phyloP scores from a whole-genome alignment of 2,797 vertebrate genomes.

The Pelochelys cantorii region DNA sequence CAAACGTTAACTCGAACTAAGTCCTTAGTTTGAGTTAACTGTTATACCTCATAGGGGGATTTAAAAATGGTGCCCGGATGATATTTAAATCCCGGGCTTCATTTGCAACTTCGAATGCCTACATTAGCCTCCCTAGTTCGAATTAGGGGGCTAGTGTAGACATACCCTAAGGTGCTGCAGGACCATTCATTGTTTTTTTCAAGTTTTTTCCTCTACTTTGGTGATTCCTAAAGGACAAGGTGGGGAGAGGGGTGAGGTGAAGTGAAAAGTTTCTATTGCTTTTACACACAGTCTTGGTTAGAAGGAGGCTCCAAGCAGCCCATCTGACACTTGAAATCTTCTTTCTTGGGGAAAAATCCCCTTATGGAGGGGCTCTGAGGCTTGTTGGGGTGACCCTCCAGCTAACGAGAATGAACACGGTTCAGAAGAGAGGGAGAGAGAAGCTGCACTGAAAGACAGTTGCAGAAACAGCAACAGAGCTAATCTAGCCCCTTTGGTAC shows the following conservation, averaged over 20 bases:
- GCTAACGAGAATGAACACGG: background rate
- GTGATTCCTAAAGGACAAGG: conserved; percentile 16
- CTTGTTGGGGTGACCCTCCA: background rate
- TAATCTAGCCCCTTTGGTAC: background rate
- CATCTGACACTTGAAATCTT: background rate
- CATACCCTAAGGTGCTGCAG: no score
- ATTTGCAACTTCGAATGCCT: no score
- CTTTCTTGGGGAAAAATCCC: background rate
- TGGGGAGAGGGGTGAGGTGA: background rate
- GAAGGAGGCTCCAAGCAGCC: background rate
- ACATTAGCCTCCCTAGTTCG: no score
- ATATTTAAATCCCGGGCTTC: no score
- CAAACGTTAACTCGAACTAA: no score
- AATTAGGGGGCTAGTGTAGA: no score
- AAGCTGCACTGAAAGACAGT: background rate
- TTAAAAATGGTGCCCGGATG: no score
- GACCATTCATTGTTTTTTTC: no score
- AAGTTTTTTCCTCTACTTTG: background rate
- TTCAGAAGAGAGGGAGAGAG: background rate
- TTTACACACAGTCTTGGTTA: background rate
- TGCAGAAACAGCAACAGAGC: background rate
- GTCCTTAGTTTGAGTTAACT: no score
- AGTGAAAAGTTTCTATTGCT: background rate
- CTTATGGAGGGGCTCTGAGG: background rate
- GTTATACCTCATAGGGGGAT: no score